Evolutionary conservation across 2,113 vertebrate genomes (phyloP).

Genomic region (Mobula birostris): DNA sequence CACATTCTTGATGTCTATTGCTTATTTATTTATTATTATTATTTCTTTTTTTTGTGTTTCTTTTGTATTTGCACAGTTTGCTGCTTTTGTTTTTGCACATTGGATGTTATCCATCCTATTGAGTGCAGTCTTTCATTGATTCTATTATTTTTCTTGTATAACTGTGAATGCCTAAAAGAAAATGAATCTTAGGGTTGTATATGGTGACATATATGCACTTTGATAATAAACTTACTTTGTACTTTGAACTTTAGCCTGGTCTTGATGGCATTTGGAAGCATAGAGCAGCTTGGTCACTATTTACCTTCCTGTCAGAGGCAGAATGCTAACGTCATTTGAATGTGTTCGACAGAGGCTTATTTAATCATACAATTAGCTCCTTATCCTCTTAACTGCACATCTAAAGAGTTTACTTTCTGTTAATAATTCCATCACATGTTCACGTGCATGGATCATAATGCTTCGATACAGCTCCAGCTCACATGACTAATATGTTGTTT

Average conservation of each 20-base stretch:
- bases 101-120: no score
- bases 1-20: no score
- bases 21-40: no score
- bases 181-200: no score
- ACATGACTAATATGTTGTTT: neutral
- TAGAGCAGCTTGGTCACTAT: neutral
- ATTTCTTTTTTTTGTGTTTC: no score
- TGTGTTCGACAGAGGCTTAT: neutral
- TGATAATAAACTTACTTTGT: no score
- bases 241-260: neutral
- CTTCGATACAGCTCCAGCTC: neutral
- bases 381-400: neutral
- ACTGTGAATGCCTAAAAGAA: no score
- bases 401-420: neutral
- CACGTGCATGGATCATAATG: neutral
- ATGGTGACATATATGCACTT: no score
- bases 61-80: no score
- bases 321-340: constrained; percentile 2
- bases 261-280: neutral
- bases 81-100: no score
- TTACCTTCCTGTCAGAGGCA: neutral
- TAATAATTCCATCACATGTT: neutral
- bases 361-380: neutral
- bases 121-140: no score
- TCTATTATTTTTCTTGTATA: no score